phyloP scores from a whole-genome alignment of 2,888 invertebrate genomes.

The Oligia fasciuncula region DNA sequence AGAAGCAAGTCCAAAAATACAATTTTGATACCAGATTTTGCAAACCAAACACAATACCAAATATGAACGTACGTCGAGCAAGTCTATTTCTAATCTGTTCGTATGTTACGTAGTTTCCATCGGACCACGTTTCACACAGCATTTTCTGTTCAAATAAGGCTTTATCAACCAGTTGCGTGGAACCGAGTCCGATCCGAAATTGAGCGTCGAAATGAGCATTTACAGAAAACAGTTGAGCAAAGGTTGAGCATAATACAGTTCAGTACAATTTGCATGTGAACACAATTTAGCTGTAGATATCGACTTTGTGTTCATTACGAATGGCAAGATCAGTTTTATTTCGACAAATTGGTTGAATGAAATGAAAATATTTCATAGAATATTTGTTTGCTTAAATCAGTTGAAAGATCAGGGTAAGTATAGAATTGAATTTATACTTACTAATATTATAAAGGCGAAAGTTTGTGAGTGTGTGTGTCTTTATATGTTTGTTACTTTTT shows the following conservation, averaged over 20 bases:
- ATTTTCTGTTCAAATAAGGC: slow-evolving; percentile 69
- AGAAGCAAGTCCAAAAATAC: background rate
- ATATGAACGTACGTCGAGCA: background rate
- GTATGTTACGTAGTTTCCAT: slow-evolving; percentile 1
- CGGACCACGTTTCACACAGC: slow-evolving; percentile 32
- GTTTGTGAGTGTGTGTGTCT: too few relatives aligned
- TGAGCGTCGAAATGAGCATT: slow-evolving; percentile 66
- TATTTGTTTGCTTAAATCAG: slow-evolving; percentile 19
- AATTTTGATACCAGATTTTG: background rate
- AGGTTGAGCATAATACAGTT: slow-evolving; percentile 49
- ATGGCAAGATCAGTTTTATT: slow-evolving; percentile 12
- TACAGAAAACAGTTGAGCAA: slow-evolving; percentile 63
- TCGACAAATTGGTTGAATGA: slow-evolving; percentile 13
- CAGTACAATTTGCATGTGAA: slow-evolving; percentile 51
- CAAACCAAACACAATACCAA: background rate
- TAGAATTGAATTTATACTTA: background rate
- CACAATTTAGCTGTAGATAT: slow-evolving; percentile 49
- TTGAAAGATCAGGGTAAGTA: background rate
- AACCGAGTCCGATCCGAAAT: slow-evolving; percentile 69
- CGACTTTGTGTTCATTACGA: slow-evolving; percentile 41
- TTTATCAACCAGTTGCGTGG: slow-evolving; percentile 67
- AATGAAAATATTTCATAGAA: slow-evolving; percentile 30
- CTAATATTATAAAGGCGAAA: too few relatives aligned
- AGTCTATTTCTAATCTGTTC: slow-evolving; percentile 16
- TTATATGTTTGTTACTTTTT: too few relatives aligned